Evolutionary conservation across 2,888 invertebrate genomes (phyloP), one percentile per base, ranked within the genome.

Genomic region (Criorhina ranunculi): DNA sequence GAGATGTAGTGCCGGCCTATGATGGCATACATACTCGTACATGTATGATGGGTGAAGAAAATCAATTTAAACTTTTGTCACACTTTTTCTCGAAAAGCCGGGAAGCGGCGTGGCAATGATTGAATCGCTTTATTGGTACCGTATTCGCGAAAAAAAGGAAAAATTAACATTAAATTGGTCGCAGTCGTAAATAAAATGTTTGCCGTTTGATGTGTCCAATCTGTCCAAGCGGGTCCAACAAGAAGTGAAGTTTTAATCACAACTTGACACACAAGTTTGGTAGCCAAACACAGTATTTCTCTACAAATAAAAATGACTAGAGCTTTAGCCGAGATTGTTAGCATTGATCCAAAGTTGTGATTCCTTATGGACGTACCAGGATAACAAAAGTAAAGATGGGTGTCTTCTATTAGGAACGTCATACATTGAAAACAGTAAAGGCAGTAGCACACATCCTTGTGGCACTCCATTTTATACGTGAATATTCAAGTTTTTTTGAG

Each of bases 61-160:
- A 75, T 80, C 75, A 85, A 80, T 80, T 78, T 79, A 69, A 75
- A 57, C 57, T 75, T 69, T 57, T 51, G 59, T 57, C 73, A 85
- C 69, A 80, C 64, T 80, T 70, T 82, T 44, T 57, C 44, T 53
- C 57, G 35, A 44, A 12, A n/a, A 6, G 33, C 31, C 17, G 8
- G 33, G 15, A 42, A 37, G 15, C n/a, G 33, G 37, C n/a, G 24
- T 15, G 9, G 15, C 51, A n/a, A 24, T 4, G 1, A 1, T 24
- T 1, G 40, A 33, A 31, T 17, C 5, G 37, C 40, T 70, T 70
- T 12, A 77, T 69, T 60, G 55, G 57, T 37, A 53, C 24, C 62
- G 15, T 78, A 69, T 78, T 70, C 44, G 70, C 46, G 49, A 15
- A 75, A 17, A 9, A 9, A 19, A 9, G 17, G 17, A 17, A 55